Evolutionary conservation across 2,888 invertebrate genomes (phyloP).

Genomic region (Polyommatus iphigenia): DNA sequence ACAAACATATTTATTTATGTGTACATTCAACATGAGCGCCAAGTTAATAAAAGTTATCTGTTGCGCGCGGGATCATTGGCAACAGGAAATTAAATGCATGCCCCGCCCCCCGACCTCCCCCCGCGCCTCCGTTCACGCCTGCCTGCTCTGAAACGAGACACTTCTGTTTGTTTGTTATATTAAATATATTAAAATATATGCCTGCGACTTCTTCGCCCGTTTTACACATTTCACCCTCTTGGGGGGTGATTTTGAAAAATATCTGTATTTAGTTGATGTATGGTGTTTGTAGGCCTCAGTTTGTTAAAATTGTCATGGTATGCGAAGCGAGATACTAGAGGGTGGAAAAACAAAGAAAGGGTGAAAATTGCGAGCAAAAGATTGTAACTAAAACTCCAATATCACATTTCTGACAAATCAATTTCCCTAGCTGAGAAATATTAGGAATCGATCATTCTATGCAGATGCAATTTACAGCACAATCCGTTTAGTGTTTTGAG

Average conservation of each 20-base stretch:
- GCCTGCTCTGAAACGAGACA: conserved; percentile 26
- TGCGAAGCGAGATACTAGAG: too few species aligned
- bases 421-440: too few species aligned
- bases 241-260: not conserved
- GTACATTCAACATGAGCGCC: not conserved
- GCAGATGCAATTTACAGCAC: not conserved
- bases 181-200: conserved; percentile 1
- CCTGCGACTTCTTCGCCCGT: too few species aligned
- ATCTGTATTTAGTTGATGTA: not conserved
- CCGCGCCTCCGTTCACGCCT: conserved; percentile 13
- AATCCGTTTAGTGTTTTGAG: not conserved
- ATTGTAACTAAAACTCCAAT: too few species aligned
- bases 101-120: conserved; percentile 6
- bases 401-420: too few species aligned
- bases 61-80: conserved; percentile 31
- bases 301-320: too few species aligned
- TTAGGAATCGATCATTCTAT: not conserved
- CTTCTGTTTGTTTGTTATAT: conserved; percentile 26
- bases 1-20: not conserved
- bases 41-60: conserved; percentile 28
- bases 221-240: not conserved
- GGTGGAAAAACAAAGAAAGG: too few species aligned
- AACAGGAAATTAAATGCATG: conserved; percentile 31
- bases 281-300: too few species aligned
- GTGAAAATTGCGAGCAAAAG: too few species aligned